These are phyloP conservation scores for Agriopis leucophaearia DNA, from an alignment of 2,888 invertebrate genomes.

Conservation along the genomic window DNA sequence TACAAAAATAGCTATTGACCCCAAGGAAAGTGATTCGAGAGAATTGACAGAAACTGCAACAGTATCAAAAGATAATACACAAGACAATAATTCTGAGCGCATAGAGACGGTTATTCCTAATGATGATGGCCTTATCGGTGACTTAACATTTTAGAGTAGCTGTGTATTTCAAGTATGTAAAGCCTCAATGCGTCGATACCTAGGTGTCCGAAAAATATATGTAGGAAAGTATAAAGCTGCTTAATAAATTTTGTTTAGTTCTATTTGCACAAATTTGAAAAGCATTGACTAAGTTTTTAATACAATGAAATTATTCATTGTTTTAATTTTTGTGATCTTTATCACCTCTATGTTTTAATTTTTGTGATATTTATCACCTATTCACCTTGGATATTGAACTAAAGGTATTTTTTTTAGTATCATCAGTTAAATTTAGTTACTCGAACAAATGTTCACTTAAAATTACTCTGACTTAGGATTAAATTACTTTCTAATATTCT, in stretches of 20 bases:
- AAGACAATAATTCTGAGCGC: constrained; percentile 1
- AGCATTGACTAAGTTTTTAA: too few relatives aligned
- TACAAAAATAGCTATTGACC: constrained; percentile 16
- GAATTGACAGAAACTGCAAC: constrained; percentile 1
- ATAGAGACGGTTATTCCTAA: constrained; percentile 12
- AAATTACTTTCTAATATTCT: neutral
- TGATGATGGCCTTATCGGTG: constrained; percentile 19
- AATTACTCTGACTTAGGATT: neutral
- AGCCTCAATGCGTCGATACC: too few relatives aligned
- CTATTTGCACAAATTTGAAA: too few relatives aligned
- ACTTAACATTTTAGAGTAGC: constrained; percentile 10
- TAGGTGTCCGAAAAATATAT: too few relatives aligned
- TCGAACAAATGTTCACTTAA: neutral
- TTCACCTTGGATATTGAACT: neutral
- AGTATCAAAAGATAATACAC: constrained; percentile 2
- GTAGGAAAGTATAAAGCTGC: too few relatives aligned
- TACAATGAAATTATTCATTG: too few relatives aligned
- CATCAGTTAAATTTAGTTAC: neutral
- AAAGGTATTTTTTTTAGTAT: neutral
- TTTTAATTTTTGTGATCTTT: neutral
- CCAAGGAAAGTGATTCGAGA: neutral
- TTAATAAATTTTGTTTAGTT: too few relatives aligned
- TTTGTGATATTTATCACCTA: neutral
- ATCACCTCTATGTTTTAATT: neutral
- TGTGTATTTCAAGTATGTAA: neutral